Conservation (phyloP, 2,797 vertebrate genomes). For the Taeniopygia guttata region DNA sequence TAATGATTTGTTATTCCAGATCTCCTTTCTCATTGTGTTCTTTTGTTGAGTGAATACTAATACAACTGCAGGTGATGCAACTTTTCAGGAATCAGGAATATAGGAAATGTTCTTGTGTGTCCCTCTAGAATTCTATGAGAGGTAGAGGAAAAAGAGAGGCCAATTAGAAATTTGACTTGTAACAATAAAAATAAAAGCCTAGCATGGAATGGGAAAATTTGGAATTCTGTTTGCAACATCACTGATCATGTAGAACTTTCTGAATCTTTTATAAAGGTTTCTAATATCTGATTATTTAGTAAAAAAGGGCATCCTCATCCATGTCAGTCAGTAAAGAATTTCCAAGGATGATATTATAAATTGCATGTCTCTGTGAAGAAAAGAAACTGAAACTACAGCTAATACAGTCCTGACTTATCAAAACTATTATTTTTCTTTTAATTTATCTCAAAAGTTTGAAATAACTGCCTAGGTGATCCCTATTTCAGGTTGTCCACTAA, state of each 20-base stretch:
- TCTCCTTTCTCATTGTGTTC: not conserved
- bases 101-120: not conserved
- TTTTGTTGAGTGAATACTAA: not conserved
- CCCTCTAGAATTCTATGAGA: not conserved
- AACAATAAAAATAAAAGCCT: not conserved
- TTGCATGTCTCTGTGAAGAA: not conserved
- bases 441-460: not conserved
- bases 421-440: not conserved
- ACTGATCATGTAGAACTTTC: not conserved
- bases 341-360: not conserved
- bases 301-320: not conserved
- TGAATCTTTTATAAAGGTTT: not conserved
- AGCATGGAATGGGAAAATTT: not conserved
- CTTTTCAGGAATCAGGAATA: not conserved
- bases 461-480: not conserved
- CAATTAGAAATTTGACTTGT: not conserved
- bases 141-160: not conserved
- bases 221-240: not conserved
- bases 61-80: not conserved
- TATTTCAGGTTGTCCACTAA: not conserved
- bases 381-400: not conserved
- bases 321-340: not conserved
- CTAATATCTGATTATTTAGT: not conserved
- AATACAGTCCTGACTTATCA: not conserved
- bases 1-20: not conserved